phyloP scores from a whole-genome alignment of 2,888 invertebrate genomes.

The Morpho achilles region DNA sequence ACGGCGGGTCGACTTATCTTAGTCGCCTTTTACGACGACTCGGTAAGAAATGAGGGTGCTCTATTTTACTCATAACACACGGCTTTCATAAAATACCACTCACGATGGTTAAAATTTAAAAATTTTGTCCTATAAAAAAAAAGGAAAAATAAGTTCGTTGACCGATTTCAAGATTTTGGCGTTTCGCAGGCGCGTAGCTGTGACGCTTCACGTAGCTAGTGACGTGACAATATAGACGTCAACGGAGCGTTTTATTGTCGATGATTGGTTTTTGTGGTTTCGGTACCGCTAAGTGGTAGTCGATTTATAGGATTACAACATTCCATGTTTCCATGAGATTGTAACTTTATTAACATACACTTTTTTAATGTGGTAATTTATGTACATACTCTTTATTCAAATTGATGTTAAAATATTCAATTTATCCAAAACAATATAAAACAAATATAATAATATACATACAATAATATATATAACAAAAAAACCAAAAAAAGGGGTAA shows the following conservation, averaged over 20 bases:
- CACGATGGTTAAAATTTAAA: not conserved
- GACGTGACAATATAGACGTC: constrained; percentile 60
- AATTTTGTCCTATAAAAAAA: not conserved
- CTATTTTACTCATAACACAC: no score
- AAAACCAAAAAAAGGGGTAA: no score
- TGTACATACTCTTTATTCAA: no score
- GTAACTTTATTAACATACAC: not conserved
- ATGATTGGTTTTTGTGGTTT: constrained; percentile 40
- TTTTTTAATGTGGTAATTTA: not conserved
- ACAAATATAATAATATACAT: no score
- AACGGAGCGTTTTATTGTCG: constrained; percentile 41
- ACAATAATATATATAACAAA: no score
- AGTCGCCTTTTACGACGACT: no score
- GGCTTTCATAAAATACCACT: not conserved
- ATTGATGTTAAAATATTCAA: no score
- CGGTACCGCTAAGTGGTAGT: constrained; percentile 21
- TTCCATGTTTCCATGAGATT: constrained; percentile 14
- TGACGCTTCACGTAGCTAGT: constrained; percentile 50
- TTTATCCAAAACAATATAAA: no score
- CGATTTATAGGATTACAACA: constrained; percentile 26
- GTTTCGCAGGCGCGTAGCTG: constrained; percentile 50
- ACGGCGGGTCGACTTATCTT: no score
- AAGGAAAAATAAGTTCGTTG: constrained; percentile 37
- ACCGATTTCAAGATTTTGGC: constrained; percentile 43
- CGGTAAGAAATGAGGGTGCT: no score